These are phyloP conservation scores for Chitala chitala DNA, from an alignment of 2,113 vertebrate genomes.

Conservation along the genomic window DNA sequence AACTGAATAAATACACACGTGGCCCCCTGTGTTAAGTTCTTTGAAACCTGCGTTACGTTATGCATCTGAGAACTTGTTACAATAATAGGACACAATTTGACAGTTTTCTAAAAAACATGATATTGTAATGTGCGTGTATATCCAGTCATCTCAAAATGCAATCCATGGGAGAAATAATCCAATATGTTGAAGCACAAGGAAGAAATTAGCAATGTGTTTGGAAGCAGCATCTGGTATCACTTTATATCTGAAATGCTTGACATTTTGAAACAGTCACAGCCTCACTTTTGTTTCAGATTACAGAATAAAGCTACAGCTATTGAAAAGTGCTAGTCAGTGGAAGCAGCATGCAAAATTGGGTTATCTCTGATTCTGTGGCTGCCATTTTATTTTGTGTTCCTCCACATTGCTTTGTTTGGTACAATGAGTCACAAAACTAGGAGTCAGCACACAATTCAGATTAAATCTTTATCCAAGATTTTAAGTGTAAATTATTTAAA, in stretches of 20 bases:
- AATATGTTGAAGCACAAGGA: neutral
- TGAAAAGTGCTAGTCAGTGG: neutral
- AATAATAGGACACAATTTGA: slow-evolving; percentile 7
- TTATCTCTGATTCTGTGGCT: neutral
- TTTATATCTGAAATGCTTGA: slow-evolving; percentile 8
- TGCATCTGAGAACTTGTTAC: neutral
- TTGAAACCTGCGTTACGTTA: neutral
- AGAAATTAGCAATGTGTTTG: neutral
- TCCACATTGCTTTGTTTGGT: slow-evolving; percentile 17
- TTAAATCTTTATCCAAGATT: slow-evolving; percentile 10
- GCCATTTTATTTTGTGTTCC: neutral
- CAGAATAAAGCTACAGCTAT: neutral
- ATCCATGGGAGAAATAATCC: neutral
- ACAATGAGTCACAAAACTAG: neutral
- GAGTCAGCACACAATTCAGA: neutral
- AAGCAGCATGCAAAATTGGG: neutral
- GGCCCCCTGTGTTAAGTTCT: neutral
- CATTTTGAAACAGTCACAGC: neutral
- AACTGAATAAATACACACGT: neutral
- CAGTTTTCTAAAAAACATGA: neutral
- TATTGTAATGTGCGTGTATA: too few relatives aligned
- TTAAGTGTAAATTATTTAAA: slow-evolving; percentile 19
- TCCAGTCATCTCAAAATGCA: neutral
- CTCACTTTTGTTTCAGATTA: neutral
- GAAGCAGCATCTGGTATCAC: neutral